Conservation (phyloP, 2,113 vertebrate genomes). For the Shinisaurus crocodilurus region DNA sequence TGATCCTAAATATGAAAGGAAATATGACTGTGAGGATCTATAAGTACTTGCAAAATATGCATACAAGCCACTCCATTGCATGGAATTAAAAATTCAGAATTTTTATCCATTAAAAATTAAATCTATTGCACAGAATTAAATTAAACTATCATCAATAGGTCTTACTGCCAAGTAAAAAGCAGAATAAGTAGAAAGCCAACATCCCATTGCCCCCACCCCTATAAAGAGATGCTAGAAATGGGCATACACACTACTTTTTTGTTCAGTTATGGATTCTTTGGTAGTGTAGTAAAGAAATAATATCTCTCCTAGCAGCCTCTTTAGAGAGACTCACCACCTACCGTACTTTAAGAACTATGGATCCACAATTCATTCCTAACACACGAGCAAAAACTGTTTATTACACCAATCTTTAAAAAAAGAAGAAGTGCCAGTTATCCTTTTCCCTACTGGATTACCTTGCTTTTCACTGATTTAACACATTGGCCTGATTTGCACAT, state of each 20-base stretch:
- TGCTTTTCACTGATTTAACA: neutral
- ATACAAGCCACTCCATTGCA: neutral
- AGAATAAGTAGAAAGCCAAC: neutral
- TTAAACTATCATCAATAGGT: neutral
- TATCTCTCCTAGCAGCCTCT: neutral
- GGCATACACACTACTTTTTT: too few relatives aligned
- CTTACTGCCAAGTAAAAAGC: neutral
- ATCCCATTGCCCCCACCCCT: neutral
- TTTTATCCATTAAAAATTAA: neutral
- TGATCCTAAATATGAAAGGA: neutral
- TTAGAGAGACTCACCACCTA: neutral
- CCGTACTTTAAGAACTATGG: neutral
- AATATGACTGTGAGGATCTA: neutral
- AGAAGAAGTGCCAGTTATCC: neutral
- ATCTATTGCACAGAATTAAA: neutral
- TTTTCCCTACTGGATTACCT: neutral
- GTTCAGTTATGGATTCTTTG: neutral
- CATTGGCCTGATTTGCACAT: neutral
- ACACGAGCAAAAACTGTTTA: too few relatives aligned
- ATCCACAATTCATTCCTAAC: neutral
- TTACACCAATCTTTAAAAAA: neutral
- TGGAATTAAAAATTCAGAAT: neutral
- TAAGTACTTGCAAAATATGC: neutral
- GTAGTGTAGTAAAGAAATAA: neutral
- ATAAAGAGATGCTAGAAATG: neutral